Evolutionary conservation across 2,888 invertebrate species (phyloP).

Genomic region (Hymenopus coronatus): DNA sequence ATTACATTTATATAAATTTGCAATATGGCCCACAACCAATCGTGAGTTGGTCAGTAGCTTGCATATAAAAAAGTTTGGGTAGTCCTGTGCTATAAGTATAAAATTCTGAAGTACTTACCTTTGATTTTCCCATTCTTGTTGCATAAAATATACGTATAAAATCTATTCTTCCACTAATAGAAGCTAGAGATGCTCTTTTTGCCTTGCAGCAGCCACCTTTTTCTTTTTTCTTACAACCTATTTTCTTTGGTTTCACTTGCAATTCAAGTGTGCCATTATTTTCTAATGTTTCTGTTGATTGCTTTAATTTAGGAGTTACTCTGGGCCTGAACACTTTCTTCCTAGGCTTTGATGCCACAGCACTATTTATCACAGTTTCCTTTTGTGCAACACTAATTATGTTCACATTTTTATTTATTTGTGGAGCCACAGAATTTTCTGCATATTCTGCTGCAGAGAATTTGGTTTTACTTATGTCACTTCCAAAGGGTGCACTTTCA

Average conservation of each 20-base stretch:
- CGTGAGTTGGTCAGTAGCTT: too few species aligned
- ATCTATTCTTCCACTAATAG: slow-evolving; percentile 13
- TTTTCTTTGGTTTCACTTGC: background rate
- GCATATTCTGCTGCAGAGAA: background rate
- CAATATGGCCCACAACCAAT: too few species aligned
- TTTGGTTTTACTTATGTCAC: background rate
- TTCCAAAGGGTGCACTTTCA: background rate
- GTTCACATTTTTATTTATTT: background rate
- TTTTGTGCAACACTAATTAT: background rate
- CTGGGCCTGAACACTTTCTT: background rate
- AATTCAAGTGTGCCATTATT: background rate
- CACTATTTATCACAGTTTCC: background rate
- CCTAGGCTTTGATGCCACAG: background rate
- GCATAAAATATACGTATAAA: slow-evolving; percentile 25
- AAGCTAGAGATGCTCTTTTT: slow-evolving; percentile 10
- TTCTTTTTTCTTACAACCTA: slow-evolving; percentile 19
- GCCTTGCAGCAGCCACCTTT: slow-evolving; percentile 22
- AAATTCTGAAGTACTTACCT: slow-evolving; percentile 17
- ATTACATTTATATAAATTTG: too few species aligned
- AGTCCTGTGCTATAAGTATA: background rate
- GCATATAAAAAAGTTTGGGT: too few species aligned
- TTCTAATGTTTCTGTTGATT: background rate
- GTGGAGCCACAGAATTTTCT: background rate
- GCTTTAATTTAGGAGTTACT: background rate
- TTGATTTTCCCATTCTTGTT: slow-evolving; percentile 25